Evolutionary conservation across 1,140 invertebrate genomes (phyloP), one percentile per base, ranked within the genome.

Genomic region (Heliconius nattereri): DNA sequence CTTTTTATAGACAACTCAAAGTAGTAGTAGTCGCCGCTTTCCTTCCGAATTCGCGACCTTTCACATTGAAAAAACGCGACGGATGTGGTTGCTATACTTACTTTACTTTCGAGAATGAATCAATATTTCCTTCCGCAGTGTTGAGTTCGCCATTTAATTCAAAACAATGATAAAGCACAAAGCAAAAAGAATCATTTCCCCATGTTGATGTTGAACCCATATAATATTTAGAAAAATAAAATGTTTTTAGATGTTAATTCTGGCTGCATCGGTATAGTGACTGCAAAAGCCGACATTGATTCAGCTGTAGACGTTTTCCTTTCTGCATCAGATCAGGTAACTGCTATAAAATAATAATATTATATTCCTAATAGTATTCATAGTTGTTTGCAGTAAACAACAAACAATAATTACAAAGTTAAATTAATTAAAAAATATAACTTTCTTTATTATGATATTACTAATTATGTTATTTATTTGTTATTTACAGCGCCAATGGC

Each of bases 401-500:
- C 40, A 45, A 45, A 16, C 16, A 45, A 54, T n/a, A n/a, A 54
- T n/a, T 54, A n/a, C 52, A n/a, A 54, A 35, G 32, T 6, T 35
- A 35, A 1, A 35, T 35, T 35, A 35, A 35, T 7, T 32, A 0
- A 35, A 35, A 35, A 35, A 35, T 35, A 35, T 35, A 35, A 35
- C 32, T 35, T 35, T 35, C 6, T 35, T 35, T 52, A 23, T 57
- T 23, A 23, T 57, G 3, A 57, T n/a, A 9, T 1, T 57, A 57
- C 9, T n/a, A 57, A 66, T n/a, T 60, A n/a, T 9, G 23, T n/a
- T 66, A 66, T 66, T 26, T 66, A 11, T 60, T 57, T 70, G 49
- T 49, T 52, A 75, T 88, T 85, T 45, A 13, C 83, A 90, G 89
- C 29, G 60, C n/a, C 81, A 84, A 13, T 90, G 87, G 88, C 81